These are phyloP conservation scores for Argyrosomus japonicus DNA, from an alignment of 2,113 vertebrate species.

Conservation along the genomic window DNA sequence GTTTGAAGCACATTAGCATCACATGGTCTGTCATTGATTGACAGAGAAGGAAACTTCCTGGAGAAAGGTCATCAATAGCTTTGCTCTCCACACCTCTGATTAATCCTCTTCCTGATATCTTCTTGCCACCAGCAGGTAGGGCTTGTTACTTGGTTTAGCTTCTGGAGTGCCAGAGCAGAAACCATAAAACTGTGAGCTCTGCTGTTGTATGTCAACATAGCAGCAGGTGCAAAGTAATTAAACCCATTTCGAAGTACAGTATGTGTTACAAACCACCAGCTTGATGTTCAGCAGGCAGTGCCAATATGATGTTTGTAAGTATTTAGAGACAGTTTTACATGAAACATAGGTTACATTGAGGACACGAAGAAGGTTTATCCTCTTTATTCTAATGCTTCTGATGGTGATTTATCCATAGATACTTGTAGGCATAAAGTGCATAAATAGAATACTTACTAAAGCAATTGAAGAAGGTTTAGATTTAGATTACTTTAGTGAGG, in stretches of 20 bases:
- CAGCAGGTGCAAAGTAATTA: conserved; percentile 7
- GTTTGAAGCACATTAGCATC: conserved; percentile 15
- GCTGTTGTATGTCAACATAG: conserved; percentile 7
- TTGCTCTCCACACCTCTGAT: conserved; percentile 41
- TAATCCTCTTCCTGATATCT: conserved; percentile 42
- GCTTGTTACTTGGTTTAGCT: conserved; percentile 20
- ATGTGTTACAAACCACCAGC: background rate
- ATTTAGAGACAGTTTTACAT: background rate
- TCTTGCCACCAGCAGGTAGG: conserved; percentile 7
- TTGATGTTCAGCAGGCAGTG: conserved; percentile 4
- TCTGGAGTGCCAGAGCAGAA: conserved; percentile 18
- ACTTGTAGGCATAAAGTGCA: background rate
- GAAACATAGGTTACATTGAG: no score
- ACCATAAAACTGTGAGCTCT: background rate
- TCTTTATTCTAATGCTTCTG: no score
- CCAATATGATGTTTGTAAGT: background rate
- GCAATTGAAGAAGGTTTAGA: background rate
- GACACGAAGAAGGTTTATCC: no score
- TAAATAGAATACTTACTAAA: no score
- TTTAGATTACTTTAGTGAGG: no score
- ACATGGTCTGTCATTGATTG: conserved; percentile 54
- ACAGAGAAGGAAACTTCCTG: conserved; percentile 50
- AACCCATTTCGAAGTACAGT: background rate
- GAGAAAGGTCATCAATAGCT: conserved; percentile 55
- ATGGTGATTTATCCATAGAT: background rate